Percentiles rank a stretch among this genome's conserved stretches.
These are phyloP conservation scores for Melanotus villosus DNA, from an alignment of 2,888 invertebrate species.

Conservation along the genomic window DNA sequence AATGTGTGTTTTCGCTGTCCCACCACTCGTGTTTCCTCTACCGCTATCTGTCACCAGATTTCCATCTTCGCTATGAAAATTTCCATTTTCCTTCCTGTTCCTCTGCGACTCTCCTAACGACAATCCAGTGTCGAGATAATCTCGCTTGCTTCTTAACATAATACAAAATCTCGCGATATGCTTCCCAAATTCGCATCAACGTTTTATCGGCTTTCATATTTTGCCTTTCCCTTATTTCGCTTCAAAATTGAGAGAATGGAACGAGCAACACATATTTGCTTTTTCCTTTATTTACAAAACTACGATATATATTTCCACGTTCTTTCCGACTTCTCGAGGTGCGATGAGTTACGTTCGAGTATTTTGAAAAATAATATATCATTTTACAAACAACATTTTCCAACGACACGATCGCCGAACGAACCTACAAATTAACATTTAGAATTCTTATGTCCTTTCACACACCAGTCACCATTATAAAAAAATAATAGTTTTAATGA, in stretches of 20 bases:
- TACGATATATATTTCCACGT: conserved; percentile 19
- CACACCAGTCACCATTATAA: too few species aligned
- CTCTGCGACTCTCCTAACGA: conserved; percentile 42
- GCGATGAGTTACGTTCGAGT: background rate
- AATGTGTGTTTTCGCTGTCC: conserved; percentile 25
- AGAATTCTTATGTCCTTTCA: too few species aligned
- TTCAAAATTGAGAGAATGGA: conserved; percentile 23
- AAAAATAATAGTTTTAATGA: too few species aligned
- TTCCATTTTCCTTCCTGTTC: conserved; percentile 39
- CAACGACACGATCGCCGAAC: too few species aligned
- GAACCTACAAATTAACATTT: too few species aligned
- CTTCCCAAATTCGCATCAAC: conserved; percentile 39
- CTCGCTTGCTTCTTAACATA: conserved; percentile 45
- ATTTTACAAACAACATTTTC: too few species aligned
- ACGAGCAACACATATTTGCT: conserved; percentile 30
- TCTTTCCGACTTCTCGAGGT: background rate
- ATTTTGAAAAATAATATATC: too few species aligned
- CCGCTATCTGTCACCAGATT: conserved; percentile 40
- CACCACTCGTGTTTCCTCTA: conserved; percentile 16
- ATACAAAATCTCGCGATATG: conserved; percentile 43
- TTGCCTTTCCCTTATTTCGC: conserved; percentile 35
- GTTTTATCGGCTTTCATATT: conserved; percentile 42
- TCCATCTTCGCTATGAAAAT: conserved; percentile 38
- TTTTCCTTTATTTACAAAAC: conserved; percentile 27
- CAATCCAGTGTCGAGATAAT: conserved; percentile 44